Conservation (phyloP, 2,888 invertebrate species). For the Tinea pellionella region DNA sequence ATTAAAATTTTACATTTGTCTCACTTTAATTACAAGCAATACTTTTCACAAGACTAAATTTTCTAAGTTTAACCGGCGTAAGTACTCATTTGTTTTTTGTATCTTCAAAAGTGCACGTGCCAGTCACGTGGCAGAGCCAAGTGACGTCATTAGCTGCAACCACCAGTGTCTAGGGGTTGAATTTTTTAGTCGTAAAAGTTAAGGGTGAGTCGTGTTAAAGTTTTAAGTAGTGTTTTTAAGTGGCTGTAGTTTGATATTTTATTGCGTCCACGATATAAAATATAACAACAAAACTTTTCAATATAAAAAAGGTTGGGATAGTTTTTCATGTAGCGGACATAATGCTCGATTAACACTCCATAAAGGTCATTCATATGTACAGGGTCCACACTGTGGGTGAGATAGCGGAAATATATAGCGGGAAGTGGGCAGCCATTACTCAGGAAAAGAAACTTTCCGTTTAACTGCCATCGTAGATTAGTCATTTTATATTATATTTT, state of each 20-base stretch:
- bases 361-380: slow-evolving; percentile 62
- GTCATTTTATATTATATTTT: not conserved
- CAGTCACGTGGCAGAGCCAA: slow-evolving; percentile 47
- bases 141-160: slow-evolving; percentile 56
- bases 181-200: slow-evolving; percentile 23
- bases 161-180: slow-evolving; percentile 40
- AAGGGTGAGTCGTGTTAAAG: slow-evolving; percentile 15
- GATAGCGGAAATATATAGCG: slow-evolving; percentile 68
- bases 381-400: slow-evolving; percentile 42
- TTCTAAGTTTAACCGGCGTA: not conserved
- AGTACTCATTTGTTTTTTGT: not conserved
- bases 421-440: slow-evolving; percentile 62
- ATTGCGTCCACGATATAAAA: not conserved
- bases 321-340: slow-evolving; percentile 59
- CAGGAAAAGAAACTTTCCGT: slow-evolving; percentile 30
- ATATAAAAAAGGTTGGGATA: slow-evolving; percentile 25
- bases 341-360: slow-evolving; percentile 67
- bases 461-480: not conserved
- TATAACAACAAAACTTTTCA: not conserved
- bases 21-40: not conserved
- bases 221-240: not conserved
- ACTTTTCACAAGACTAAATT: slow-evolving; percentile 4
- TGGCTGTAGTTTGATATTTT: not conserved
- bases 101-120: slow-evolving; percentile 33
- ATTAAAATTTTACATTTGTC: not conserved